Conservation (phyloP, 1,140 invertebrate genomes). For the Neuroterus valhalla region DNA sequence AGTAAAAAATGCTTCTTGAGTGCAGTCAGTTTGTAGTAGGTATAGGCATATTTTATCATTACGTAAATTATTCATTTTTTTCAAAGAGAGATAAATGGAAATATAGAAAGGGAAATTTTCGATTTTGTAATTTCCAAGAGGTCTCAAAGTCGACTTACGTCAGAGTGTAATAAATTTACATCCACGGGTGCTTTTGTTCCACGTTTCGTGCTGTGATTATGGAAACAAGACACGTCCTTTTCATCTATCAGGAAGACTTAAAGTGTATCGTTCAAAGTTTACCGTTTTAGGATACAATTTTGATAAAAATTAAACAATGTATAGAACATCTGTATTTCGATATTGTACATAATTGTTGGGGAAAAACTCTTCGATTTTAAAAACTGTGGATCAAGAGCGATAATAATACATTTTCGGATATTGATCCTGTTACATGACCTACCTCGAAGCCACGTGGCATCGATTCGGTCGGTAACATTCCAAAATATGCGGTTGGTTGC, state of each 20-base stretch:
- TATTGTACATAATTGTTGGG: neutral
- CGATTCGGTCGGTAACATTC: slow-evolving; percentile 26
- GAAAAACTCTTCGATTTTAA: neutral
- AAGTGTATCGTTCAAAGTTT: slow-evolving; percentile 13
- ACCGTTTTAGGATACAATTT: neutral
- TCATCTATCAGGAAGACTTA: slow-evolving; percentile 1
- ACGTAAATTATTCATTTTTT: no score
- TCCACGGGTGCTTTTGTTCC: neutral
- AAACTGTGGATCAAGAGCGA: neutral
- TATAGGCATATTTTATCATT: no score
- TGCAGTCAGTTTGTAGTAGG: no score
- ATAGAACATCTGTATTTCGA: neutral
- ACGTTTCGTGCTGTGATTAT: slow-evolving; percentile 7
- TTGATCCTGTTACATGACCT: slow-evolving; percentile 25
- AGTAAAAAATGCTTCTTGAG: no score
- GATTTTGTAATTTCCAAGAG: slow-evolving; percentile 7
- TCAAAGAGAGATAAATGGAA: no score
- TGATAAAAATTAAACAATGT: neutral
- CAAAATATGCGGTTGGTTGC: slow-evolving; percentile 19
- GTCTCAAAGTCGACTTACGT: slow-evolving; percentile 5
- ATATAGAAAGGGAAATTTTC: neutral
- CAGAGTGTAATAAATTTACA: slow-evolving; percentile 11
- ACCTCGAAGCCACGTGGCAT: slow-evolving; percentile 26
- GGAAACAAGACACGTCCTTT: slow-evolving; percentile 9
- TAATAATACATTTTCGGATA: slow-evolving; percentile 15